Evolutionary conservation across 2,888 invertebrate species (phyloP), one percentile per base, ranked within the genome.

Genomic region (Chalcosyrphus nemorum): DNA sequence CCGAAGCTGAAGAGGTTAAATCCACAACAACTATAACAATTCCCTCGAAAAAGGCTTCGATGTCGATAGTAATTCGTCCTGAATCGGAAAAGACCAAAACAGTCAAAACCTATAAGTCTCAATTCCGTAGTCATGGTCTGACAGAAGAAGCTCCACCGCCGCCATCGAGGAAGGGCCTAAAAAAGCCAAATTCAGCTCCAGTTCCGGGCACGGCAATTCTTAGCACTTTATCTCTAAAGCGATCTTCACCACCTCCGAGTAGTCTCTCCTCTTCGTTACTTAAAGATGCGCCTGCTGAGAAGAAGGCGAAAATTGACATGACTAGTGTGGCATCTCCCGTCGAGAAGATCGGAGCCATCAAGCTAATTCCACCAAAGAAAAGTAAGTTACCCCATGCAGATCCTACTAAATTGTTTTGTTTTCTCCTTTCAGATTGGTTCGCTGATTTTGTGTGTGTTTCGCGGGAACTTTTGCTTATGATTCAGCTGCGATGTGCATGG

Each of bases 71-170:
- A 93, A 94, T 95, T 70, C 93, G 96, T 81, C 96, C 95, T 80
- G 94, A 94, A 86, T 93, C 94, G 63, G 93, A 94, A 9, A 93
- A 97, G 88, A 95, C 97, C 3, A 97, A 97, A 92, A 98, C 98
- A 41, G 98, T 97, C 0, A 98, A 98, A 93, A 96, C 96, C 13
- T 97, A 95, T 90, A 95, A 97, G 91, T 96, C 97, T 0, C 97
- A 97, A 92, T 97, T 98, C 92, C 94, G 98, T 86, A 97, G 97
- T 59, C 97, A 97, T 88, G 98, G 97, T 38, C 92, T 98, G 66
- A 96, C 96, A 89, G 97, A 97, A 90, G 97, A 96, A 92, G 94
- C 95, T 0, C 96, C 96, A 88, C 96, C 96, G n/a, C 96, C 97
- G 11, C 95, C 96, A 1, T 95, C 96, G 2, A 93, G 96, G 72